phyloP scores from a whole-genome alignment of 2,888 invertebrate species.

The Ferrisia virgata region DNA sequence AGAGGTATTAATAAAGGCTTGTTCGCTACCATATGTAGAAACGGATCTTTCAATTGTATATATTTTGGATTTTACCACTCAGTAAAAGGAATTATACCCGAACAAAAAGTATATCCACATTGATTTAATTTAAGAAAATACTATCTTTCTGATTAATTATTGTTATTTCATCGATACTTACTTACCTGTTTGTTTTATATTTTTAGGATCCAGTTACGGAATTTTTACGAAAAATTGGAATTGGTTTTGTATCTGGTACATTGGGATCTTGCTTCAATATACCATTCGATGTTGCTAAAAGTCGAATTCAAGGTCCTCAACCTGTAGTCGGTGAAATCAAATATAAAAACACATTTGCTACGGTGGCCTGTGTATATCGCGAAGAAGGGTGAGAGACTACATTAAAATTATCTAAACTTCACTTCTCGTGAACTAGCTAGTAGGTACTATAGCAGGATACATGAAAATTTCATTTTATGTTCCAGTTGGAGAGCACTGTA shows the following conservation, averaged over 20 bases:
- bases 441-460: neutral
- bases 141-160: no score
- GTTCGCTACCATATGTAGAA: constrained; percentile 82
- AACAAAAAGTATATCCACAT: constrained; percentile 59
- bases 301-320: constrained; percentile 90
- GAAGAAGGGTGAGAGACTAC: constrained; percentile 75
- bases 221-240: constrained; percentile 70
- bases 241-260: constrained; percentile 85
- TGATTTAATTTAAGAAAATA: no score
- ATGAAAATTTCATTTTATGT: constrained; percentile 50
- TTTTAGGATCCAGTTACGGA: constrained; percentile 64
- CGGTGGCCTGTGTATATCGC: constrained; percentile 70
- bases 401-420: no score
- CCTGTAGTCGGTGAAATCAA: constrained; percentile 69
- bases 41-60: constrained; percentile 88
- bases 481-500: constrained; percentile 80
- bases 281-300: constrained; percentile 95
- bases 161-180: neutral
- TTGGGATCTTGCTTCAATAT: constrained; percentile 85
- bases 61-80: constrained; percentile 96
- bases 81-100: constrained; percentile 71
- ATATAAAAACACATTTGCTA: constrained; percentile 71
- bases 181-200: neutral
- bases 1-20: constrained; percentile 82
- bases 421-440: neutral